Evolutionary conservation across 2,113 vertebrate species (phyloP), one percentile per base, ranked within the genome.

Genomic region (Chaetodon trifascialis): DNA sequence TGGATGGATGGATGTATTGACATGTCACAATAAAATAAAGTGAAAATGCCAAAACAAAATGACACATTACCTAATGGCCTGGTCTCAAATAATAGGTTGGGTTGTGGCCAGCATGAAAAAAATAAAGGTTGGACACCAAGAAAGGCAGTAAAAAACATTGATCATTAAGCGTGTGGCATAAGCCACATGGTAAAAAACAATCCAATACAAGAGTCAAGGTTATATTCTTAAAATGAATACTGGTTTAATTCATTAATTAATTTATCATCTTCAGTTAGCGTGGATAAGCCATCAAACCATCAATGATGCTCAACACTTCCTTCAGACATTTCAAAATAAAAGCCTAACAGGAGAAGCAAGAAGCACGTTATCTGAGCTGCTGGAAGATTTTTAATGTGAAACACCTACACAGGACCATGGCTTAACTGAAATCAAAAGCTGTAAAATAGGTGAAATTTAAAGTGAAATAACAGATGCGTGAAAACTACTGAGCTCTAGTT

Each of bases 321-420:
- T 62, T 63, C 65, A 64, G 51, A 30, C 12, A 2, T 58, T 15
- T 58, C 56, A 58, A 58, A 79, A 16, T 38, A 56, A 56, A 30
- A 47, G 49, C 14, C 25, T n/a, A 16, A 21, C 11, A 42, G 75
- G 15, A 58, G 12, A 36, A 16, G 58, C 40, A 56, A 23, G 59
- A 38, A 71, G 25, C 47, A 7, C 7, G 11, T 10, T 7, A 21
- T 83, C 62, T 67, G 55, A 79, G 80, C 71, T 30, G 1, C 30
- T 30, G 30, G 21, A 71, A 25, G 46, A 34, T 34, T 67, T 77
- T 73, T 34, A 21, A 44, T 56, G 25, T 51, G 25, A 68, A 68
- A 68, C 46, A 36, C 9, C 30, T 16, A 40, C 17, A 3, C 30
- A 42, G 30, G 30, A 30, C 30, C 30, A 30, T 6, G 15, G 2